Percentiles rank a stretch among this genome's conserved stretches.
phyloP scores from a whole-genome alignment of 2,888 invertebrate genomes.

The Acleris literana region DNA sequence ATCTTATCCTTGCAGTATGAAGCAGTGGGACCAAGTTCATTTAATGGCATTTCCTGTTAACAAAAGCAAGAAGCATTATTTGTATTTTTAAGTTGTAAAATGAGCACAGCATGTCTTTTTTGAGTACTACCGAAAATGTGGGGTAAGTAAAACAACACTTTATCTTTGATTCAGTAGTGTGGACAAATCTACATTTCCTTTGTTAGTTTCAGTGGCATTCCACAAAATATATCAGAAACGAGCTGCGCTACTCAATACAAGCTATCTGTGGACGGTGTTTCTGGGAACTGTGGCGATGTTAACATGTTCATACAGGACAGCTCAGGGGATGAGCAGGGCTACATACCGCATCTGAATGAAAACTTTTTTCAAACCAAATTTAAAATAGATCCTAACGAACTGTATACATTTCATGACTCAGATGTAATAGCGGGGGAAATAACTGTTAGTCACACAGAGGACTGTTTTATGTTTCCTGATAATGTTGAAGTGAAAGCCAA shows the following conservation, averaged over 20 bases:
- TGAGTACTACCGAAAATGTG: constrained; percentile 82
- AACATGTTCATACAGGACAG: constrained; percentile 75
- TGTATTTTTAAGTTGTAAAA: constrained; percentile 71
- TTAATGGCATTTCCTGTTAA: constrained; percentile 57
- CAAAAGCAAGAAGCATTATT: constrained; percentile 50
- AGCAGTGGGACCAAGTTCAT: constrained; percentile 70
- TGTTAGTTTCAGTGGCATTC: constrained; percentile 77
- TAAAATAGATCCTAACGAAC: constrained; percentile 79
- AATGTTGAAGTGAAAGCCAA: constrained; percentile 63
- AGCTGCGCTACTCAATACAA: constrained; percentile 80
- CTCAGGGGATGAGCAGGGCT: constrained; percentile 72
- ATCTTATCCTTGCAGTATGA: constrained; percentile 65
- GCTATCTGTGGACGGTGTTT: constrained; percentile 76
- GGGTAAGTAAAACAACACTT: constrained; percentile 61
- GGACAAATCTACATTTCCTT: constrained; percentile 16
- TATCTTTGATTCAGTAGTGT: constrained; percentile 2
- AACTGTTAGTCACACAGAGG: constrained; percentile 78
- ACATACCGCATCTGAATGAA: constrained; percentile 73
- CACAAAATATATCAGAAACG: constrained; percentile 79
- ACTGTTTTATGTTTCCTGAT: constrained; percentile 69
- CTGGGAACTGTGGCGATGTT: constrained; percentile 71
- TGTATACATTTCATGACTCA: constrained; percentile 80
- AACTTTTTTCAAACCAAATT: constrained; percentile 77
- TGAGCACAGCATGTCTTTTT: constrained; percentile 81
- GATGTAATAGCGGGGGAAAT: constrained; percentile 78